phyloP scores from a whole-genome alignment of 2,797 vertebrate species.

The Sarcoramphus papa region DNA sequence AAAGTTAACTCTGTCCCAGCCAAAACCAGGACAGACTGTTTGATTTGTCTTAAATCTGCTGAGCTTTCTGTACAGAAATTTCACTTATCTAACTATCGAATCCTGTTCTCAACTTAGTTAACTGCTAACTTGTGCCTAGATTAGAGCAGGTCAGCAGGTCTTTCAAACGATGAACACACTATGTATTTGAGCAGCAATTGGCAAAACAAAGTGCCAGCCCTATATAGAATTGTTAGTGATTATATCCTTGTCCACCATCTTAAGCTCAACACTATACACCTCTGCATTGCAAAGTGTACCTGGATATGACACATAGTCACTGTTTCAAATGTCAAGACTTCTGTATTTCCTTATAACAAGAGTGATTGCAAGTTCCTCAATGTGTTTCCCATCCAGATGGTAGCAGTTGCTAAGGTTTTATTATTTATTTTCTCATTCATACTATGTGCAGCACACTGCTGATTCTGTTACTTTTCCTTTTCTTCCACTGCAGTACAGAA shows the following conservation, averaged over 20 bases:
- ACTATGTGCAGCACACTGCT: neutral
- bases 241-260: neutral
- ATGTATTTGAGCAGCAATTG: neutral
- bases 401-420: neutral
- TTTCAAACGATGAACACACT: neutral
- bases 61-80: neutral
- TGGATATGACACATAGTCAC: neutral
- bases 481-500: neutral
- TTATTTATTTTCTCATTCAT: neutral
- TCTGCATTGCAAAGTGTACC: neutral
- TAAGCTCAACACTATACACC: neutral
- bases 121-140: neutral
- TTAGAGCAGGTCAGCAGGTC: neutral
- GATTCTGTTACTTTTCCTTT: neutral
- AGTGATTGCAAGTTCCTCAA: neutral
- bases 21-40: neutral
- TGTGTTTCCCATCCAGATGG: neutral
- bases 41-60: neutral
- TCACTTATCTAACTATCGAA: neutral
- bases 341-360: neutral
- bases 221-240: neutral
- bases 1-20: too few relatives aligned
- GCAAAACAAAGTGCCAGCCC: neutral
- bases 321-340: neutral
- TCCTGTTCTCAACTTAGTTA: neutral